These are phyloP conservation scores for Cheirogaleus medius DNA, from an alignment of 2,113 vertebrate species.

Conservation along the genomic window DNA sequence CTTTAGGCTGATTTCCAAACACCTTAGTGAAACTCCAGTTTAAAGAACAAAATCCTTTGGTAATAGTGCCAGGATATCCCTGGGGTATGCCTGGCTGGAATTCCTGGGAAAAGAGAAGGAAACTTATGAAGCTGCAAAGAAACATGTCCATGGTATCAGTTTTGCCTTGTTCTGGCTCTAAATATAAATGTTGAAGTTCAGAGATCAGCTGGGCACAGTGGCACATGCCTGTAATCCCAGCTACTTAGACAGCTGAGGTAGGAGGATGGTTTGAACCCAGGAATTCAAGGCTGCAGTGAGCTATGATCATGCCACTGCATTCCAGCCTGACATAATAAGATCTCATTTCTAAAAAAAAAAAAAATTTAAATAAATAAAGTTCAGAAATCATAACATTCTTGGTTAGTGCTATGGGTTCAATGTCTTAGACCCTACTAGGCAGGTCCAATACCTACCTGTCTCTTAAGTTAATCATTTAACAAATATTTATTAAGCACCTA, in stretches of 20 bases:
- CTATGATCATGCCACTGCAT: too few relatives aligned
- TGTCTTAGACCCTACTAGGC: background rate
- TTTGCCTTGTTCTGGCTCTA: background rate
- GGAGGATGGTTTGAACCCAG: too few relatives aligned
- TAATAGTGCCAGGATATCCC: background rate
- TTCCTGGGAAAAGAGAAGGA: background rate
- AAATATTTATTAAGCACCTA: slow-evolving; percentile 8
- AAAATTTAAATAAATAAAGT: background rate
- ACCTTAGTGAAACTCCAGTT: background rate
- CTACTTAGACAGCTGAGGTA: too few relatives aligned
- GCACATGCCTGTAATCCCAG: too few relatives aligned
- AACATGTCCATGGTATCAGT: background rate
- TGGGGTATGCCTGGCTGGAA: background rate
- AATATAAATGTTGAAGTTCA: background rate
- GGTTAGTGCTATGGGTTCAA: background rate
- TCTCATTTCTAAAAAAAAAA: too few relatives aligned
- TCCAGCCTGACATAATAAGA: too few relatives aligned
- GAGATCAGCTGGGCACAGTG: background rate
- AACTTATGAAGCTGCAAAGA: background rate
- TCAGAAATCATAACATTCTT: background rate
- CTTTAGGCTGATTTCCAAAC: background rate
- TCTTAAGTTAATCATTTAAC: background rate
- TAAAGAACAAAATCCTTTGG: background rate
- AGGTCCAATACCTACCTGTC: background rate
- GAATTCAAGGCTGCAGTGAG: too few relatives aligned